Evolutionary conservation across 1,140 invertebrate genomes (phyloP).

Genomic region (Trichonephila inaurata): DNA sequence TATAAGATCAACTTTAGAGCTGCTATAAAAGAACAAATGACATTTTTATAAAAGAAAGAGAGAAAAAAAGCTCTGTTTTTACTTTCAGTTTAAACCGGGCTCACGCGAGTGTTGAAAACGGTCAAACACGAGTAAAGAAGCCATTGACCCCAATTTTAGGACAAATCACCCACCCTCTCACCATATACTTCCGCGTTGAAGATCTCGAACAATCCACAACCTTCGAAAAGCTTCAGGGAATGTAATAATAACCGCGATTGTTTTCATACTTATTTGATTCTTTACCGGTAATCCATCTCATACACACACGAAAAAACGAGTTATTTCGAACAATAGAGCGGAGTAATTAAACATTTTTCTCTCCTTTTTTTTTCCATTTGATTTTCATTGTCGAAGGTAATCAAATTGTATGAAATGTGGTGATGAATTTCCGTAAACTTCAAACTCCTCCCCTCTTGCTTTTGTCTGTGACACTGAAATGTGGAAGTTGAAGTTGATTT

Average conservation of each 20-base stretch:
- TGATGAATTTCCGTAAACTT: background rate
- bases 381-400: slow-evolving; percentile 6
- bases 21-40: too few relatives aligned
- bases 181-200: slow-evolving; percentile 48
- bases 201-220: slow-evolving; percentile 54
- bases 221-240: slow-evolving; percentile 16
- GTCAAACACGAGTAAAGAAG: slow-evolving; percentile 53
- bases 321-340: slow-evolving; percentile 18
- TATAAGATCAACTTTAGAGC: too few relatives aligned
- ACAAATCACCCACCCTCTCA: background rate
- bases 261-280: slow-evolving; percentile 10
- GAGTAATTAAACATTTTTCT: background rate
- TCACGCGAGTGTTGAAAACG: slow-evolving; percentile 18
- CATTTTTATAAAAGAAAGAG: background rate
- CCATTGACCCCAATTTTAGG: slow-evolving; percentile 61
- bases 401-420: background rate
- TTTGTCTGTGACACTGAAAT: background rate
- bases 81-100: slow-evolving; percentile 23
- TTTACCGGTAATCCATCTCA: slow-evolving; percentile 23
- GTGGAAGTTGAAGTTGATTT: background rate
- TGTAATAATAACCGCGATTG: slow-evolving; percentile 46
- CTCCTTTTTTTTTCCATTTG: background rate
- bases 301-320: background rate
- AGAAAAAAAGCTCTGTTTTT: background rate
- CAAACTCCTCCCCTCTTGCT: background rate